Conservation (phyloP, 2,797 vertebrate species). For the Carduelis carduelis region DNA sequence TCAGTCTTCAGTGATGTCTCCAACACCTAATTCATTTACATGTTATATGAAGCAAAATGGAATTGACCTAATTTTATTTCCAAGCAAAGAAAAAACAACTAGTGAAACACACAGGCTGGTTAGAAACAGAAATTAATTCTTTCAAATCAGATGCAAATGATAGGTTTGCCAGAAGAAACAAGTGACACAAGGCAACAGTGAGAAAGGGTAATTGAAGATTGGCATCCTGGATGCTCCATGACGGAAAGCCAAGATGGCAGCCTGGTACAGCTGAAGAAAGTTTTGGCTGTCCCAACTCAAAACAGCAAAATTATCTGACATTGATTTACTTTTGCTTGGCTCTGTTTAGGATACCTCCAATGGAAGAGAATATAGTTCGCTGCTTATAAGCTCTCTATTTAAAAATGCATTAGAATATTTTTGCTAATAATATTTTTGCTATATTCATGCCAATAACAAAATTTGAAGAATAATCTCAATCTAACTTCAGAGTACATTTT, state of each 20-base stretch:
- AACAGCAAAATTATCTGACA: neutral
- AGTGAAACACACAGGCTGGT: neutral
- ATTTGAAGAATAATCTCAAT: neutral
- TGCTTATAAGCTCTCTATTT: neutral
- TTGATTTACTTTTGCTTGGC: neutral
- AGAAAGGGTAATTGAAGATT: neutral
- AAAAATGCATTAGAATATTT: neutral
- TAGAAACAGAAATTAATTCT: neutral
- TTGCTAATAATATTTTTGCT: neutral
- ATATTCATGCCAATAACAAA: neutral
- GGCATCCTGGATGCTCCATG: neutral
- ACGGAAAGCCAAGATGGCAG: neutral
- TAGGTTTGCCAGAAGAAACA: neutral
- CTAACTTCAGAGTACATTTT: neutral
- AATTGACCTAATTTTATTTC: neutral
- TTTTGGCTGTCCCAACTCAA: neutral
- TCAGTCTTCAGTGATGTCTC: neutral
- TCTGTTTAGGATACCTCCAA: neutral
- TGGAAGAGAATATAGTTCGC: neutral
- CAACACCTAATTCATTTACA: neutral
- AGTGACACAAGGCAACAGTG: neutral
- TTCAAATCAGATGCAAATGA: neutral
- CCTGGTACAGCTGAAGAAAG: neutral
- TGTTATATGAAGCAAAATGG: accelerated
- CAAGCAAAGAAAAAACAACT: neutral